These are phyloP conservation scores for Hypomecis atomaria DNA, from an alignment of 2,888 invertebrate species.

Conservation along the genomic window DNA sequence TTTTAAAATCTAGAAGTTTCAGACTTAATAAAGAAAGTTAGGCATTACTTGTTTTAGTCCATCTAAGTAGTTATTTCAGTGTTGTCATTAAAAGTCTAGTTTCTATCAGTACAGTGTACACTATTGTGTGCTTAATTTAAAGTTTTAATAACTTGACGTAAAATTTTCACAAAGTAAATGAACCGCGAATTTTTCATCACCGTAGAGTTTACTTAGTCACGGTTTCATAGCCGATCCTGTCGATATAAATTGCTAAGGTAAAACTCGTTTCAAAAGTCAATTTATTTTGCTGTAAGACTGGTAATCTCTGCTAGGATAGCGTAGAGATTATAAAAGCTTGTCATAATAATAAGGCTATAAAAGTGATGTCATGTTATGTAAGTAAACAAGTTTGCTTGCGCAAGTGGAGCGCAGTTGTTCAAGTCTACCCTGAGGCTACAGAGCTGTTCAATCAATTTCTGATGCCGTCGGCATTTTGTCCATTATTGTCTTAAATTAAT, in stretches of 20 bases:
- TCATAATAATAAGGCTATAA: too few relatives aligned
- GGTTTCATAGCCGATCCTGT: conserved; percentile 1
- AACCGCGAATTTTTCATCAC: conserved; percentile 10
- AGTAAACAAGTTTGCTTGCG: conserved; percentile 35
- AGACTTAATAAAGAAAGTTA: too few relatives aligned
- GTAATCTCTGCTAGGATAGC: conserved; percentile 16
- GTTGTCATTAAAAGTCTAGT: not conserved
- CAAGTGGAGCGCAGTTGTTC: conserved; percentile 24
- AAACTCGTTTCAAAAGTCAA: conserved; percentile 20
- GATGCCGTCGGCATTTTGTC: not conserved
- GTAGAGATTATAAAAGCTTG: conserved; percentile 18
- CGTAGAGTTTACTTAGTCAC: conserved; percentile 2
- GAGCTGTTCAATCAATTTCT: not conserved
- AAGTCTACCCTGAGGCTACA: conserved; percentile 7
- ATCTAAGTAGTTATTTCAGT: not conserved
- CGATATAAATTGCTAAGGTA: conserved; percentile 7
- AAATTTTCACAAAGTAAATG: conserved; percentile 5
- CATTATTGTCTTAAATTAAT: too few relatives aligned
- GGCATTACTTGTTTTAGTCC: not conserved
- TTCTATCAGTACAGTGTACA: not conserved
- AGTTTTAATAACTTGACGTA: conserved; percentile 2
- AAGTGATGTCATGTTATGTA: conserved; percentile 37
- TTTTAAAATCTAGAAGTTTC: too few relatives aligned
- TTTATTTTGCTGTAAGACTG: conserved; percentile 13
- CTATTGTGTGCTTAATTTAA: not conserved